Base-by-base conservation (phyloP, 2,888 invertebrate genomes). In the Ophion ventricosus region DNA sequence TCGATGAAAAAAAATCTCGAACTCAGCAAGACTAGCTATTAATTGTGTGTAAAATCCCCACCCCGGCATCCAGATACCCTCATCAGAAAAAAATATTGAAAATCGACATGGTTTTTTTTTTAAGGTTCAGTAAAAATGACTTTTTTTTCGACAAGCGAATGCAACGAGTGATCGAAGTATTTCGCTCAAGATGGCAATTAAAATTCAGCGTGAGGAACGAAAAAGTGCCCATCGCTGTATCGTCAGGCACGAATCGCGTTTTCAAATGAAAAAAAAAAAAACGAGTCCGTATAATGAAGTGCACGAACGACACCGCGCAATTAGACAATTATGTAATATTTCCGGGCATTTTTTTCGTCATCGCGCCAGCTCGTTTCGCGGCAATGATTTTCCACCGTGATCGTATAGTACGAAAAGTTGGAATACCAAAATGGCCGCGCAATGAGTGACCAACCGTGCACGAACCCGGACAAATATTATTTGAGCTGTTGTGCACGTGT, bases 381-480 rank as follows among this genome's bases (percentile, higher is more conserved):
- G 35, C 49, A 17, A 49, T 49, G 49, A 17, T 49, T 49, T 14
- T 49, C 17, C 49, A 3, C 2, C 17, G 49, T 17, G 49, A 4
- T 49, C 14, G 1, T 14, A 49, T 35, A 17, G 49, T 40, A 17
- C 49, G 4, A 14, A 17, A 49, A 35, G 35, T 1, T 17, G 49
- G 49, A 49, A 4, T 17, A 17, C 11, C 2, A 49, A 49, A 49
- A 49, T 49, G 49, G 49, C 49, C 49, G 14, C 14, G 14, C 14
- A 49, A 1, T 49, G 5, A 11, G 49, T 49, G 14, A 49, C 17
- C 23, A 35, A 57, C 25, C 67, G 49, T 23, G 3, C 26, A 17
- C 43, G 49, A 56, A 70, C 66, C 54, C 35, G 25, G 40, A 72
- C 59, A 49, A 72, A 72, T 72, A 57, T 73, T 73, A 59, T 59